These are phyloP conservation scores for Cheilosia grossa DNA, from an alignment of 2,888 invertebrate genomes.

Conservation along the genomic window DNA sequence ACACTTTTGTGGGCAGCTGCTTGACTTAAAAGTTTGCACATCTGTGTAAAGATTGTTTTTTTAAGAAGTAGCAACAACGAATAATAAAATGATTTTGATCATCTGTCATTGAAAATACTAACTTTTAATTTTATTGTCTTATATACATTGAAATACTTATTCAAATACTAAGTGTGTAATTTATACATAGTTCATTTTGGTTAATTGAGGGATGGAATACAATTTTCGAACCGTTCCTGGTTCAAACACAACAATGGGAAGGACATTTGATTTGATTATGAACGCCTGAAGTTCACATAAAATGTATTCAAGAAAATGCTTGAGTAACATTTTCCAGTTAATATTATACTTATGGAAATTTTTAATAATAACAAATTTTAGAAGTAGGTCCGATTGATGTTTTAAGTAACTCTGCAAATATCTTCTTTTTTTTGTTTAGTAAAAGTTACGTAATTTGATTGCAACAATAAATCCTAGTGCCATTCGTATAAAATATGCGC, in stretches of 20 bases:
- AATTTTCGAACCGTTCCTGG: too few species aligned
- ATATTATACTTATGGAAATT: too few species aligned
- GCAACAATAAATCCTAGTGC: conserved; percentile 76
- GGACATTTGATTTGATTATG: too few species aligned
- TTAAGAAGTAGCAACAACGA: too few species aligned
- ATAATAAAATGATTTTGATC: background rate
- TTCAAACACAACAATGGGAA: too few species aligned
- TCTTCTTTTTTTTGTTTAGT: background rate
- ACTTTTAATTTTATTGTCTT: conserved; percentile 54
- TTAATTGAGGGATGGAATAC: background rate
- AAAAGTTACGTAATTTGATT: background rate
- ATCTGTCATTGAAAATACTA: conserved; percentile 19
- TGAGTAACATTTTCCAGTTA: too few species aligned
- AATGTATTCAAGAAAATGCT: too few species aligned
- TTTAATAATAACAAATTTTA: too few species aligned
- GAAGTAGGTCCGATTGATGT: background rate
- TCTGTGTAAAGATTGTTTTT: too few species aligned
- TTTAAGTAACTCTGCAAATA: background rate
- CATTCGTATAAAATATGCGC: conserved; percentile 87
- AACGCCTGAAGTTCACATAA: too few species aligned
- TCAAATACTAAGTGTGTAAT: conserved; percentile 5
- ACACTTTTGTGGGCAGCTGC: too few species aligned
- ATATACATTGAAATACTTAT: conserved; percentile 38
- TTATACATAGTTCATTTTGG: background rate
- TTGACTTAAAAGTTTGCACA: too few species aligned